phyloP scores from a whole-genome alignment of 1,140 invertebrate genomes.

The Drosophila ironensis region DNA sequence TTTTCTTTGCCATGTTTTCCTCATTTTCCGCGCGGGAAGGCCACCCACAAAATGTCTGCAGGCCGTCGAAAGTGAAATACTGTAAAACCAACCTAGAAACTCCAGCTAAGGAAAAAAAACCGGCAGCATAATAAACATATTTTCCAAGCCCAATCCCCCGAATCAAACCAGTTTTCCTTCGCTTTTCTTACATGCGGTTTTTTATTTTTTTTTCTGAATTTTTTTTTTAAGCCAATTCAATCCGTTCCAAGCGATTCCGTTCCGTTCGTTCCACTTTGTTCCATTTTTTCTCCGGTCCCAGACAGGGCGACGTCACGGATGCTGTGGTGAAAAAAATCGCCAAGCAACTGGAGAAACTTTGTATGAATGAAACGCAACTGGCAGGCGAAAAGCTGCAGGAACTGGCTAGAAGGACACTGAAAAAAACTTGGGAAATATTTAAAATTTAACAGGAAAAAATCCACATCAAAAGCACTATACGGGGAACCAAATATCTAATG shows the following conservation, averaged over 20 bases:
- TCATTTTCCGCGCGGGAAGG: slow-evolving; percentile 1
- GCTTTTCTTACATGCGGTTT: too few relatives aligned
- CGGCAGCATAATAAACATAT: slow-evolving; percentile 30
- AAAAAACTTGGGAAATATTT: neutral
- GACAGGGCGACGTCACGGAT: slow-evolving; percentile 24
- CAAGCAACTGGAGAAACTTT: neutral
- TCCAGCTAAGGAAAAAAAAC: too few relatives aligned
- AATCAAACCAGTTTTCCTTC: slow-evolving; percentile 22
- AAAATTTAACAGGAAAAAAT: too few relatives aligned
- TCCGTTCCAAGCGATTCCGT: slow-evolving; percentile 13
- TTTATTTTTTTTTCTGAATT: neutral
- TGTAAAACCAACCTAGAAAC: slow-evolving; percentile 27
- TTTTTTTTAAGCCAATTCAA: slow-evolving; percentile 1
- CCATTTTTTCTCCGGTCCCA: neutral
- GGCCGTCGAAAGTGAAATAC: slow-evolving; percentile 57
- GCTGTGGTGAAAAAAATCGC: neutral
- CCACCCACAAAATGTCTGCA: slow-evolving; percentile 29
- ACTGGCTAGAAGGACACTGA: slow-evolving; percentile 1
- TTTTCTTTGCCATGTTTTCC: slow-evolving; percentile 8
- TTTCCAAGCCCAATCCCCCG: slow-evolving; percentile 11
- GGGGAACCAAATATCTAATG: too few relatives aligned
- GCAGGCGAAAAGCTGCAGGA: slow-evolving; percentile 8
- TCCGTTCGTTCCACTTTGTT: neutral
- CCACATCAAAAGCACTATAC: too few relatives aligned
- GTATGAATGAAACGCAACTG: slow-evolving; percentile 29